Conservation (phyloP, 2,888 invertebrate genomes). For the Nematopogon swammerdamellus region DNA sequence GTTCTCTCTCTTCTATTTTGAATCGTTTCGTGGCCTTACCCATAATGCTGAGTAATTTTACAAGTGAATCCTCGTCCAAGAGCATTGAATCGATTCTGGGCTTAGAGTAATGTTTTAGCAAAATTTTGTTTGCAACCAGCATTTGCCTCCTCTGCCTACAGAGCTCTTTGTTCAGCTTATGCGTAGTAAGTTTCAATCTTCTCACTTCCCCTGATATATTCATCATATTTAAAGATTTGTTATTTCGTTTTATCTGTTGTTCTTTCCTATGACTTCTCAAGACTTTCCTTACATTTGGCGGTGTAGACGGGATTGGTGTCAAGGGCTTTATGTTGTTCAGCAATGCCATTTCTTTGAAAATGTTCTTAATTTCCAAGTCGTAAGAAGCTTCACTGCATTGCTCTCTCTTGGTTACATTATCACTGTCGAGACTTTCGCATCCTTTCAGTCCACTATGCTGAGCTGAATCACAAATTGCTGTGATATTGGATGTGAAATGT, state of each 20-base stretch:
- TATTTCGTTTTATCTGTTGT: not conserved
- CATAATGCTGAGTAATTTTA: not conserved
- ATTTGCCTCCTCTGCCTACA: not conserved
- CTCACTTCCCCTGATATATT: not conserved
- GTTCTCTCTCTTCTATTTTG: no score
- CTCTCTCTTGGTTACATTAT: no score
- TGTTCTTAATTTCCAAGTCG: not conserved
- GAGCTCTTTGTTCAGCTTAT: not conserved
- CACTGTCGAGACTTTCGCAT: no score
- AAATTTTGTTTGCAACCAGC: not conserved
- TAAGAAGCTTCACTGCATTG: not conserved
- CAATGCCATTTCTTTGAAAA: not conserved
- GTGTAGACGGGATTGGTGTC: not conserved
- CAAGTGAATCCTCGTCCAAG: no score
- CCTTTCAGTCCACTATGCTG: no score
- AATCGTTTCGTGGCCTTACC: not conserved
- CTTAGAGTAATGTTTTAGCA: not conserved
- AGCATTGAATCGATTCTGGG: no score
- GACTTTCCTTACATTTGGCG: not conserved
- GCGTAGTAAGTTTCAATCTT: not conserved
- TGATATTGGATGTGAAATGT: no score
- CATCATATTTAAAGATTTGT: not conserved
- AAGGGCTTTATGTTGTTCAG: not conserved
- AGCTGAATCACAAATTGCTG: no score
- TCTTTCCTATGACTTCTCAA: not conserved